Evolutionary conservation across 2,797 vertebrate species (phyloP).

Genomic region (Apodemus agrarius): DNA sequence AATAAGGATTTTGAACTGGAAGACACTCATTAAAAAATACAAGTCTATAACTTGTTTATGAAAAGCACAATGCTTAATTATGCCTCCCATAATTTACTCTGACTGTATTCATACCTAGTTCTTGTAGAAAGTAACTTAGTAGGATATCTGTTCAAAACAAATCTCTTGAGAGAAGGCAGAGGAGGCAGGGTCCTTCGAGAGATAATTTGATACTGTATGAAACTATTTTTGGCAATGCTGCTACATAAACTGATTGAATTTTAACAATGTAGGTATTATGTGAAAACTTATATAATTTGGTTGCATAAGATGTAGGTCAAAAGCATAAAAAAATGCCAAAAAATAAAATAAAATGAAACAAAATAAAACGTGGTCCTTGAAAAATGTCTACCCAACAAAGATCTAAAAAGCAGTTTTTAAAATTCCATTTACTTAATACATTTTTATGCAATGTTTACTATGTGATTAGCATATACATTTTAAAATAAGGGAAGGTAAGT

Average conservation of each 20-base stretch:
- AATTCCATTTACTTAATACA: slow-evolving; percentile 32
- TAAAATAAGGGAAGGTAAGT: neutral
- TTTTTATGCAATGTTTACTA: neutral
- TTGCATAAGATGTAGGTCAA: slow-evolving; percentile 82
- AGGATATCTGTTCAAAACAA: slow-evolving; percentile 68
- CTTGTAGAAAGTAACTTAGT: slow-evolving; percentile 72
- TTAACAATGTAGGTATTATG: slow-evolving; percentile 77
- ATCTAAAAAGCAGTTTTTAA: slow-evolving; percentile 8
- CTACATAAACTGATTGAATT: slow-evolving; percentile 80
- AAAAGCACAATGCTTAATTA: slow-evolving; percentile 43
- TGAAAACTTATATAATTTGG: slow-evolving; percentile 77
- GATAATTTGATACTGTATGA: slow-evolving; percentile 69
- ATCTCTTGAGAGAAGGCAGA: slow-evolving; percentile 71
- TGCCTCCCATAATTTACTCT: neutral
- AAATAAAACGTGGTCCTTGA: slow-evolving; percentile 51
- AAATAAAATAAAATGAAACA: neutral
- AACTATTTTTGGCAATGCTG: slow-evolving; percentile 78
- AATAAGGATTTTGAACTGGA: slow-evolving; percentile 44
- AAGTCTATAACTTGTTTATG: slow-evolving; percentile 3
- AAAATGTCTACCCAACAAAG: slow-evolving; percentile 44
- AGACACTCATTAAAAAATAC: slow-evolving; percentile 52
- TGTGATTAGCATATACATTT: neutral
- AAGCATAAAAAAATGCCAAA: slow-evolving; percentile 64
- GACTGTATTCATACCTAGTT: slow-evolving; percentile 41
- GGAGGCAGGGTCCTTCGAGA: slow-evolving; percentile 78